Evolutionary conservation across 2,888 invertebrate species (phyloP).

Genomic region (Coenonympha arcania): DNA sequence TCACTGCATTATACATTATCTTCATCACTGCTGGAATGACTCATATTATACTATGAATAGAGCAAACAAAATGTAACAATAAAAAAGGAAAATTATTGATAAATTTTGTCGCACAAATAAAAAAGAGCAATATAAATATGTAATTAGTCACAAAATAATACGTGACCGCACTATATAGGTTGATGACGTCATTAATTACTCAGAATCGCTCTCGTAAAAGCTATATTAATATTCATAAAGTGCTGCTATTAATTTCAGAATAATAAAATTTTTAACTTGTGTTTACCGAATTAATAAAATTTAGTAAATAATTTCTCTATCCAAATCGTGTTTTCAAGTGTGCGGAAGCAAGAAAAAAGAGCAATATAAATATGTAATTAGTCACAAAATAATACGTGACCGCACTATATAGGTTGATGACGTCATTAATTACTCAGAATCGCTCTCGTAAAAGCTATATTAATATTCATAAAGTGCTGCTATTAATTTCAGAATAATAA

Average conservation of each 20-base stretch:
- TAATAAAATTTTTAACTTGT: too few relatives aligned
- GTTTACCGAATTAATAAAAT: too few relatives aligned
- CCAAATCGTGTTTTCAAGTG: too few relatives aligned
- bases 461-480: not conserved
- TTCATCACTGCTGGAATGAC: too few relatives aligned
- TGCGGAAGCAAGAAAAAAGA: too few relatives aligned
- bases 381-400: not conserved
- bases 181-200: not conserved
- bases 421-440: not conserved
- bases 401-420: not conserved
- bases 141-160: not conserved
- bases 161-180: not conserved
- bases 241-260: not conserved
- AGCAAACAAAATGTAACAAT: too few relatives aligned
- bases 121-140: not conserved
- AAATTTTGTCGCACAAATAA: not conserved
- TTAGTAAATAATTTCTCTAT: too few relatives aligned
- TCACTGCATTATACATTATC: too few relatives aligned
- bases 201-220: constrained; percentile 2
- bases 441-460: not conserved
- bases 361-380: not conserved
- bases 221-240: not conserved
- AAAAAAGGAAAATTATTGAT: too few relatives aligned
- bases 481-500: not conserved
- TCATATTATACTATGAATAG: too few relatives aligned